Conservation (phyloP, 2,888 invertebrate genomes). For the Drosophila atripex region DNA sequence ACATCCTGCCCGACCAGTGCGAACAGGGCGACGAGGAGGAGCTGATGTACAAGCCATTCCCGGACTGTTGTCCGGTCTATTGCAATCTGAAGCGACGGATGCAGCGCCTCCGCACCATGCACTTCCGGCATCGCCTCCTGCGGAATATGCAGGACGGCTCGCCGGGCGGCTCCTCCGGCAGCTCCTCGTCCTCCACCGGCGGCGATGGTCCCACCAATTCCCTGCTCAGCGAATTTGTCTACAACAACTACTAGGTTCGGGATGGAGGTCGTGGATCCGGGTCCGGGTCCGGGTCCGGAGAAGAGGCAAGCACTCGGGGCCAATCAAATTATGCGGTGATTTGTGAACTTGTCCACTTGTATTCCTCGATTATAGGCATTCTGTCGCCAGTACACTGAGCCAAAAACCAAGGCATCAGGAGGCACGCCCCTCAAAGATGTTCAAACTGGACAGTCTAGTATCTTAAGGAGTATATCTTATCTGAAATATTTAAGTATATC, state of each 20-base stretch:
- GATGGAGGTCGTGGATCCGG: background rate
- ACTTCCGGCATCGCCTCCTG: constrained; percentile 80
- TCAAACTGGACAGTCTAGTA: background rate
- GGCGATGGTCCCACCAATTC: constrained; percentile 51
- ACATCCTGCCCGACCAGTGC: constrained; percentile 81
- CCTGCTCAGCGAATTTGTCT: constrained; percentile 76
- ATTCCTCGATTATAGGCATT: constrained; percentile 8
- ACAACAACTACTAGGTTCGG: constrained; percentile 64
- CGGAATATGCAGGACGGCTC: constrained; percentile 73
- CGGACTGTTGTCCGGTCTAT: constrained; percentile 83
- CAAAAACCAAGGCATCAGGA: background rate
- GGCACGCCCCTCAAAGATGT: too few relatives aligned
- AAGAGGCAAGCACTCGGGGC: constrained; percentile 3
- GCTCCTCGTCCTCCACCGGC: constrained; percentile 41
- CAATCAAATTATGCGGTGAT: constrained; percentile 29
- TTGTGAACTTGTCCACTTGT: constrained; percentile 21
- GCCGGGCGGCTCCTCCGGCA: constrained; percentile 29
- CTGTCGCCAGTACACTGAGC: constrained; percentile 10
- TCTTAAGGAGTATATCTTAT: too few relatives aligned
- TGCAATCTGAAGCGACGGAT: constrained; percentile 82
- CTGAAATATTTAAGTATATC: too few relatives aligned
- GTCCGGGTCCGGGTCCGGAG: background rate
- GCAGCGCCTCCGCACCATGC: constrained; percentile 82
- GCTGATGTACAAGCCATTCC: constrained; percentile 82
- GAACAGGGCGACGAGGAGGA: constrained; percentile 83